A percentile compares a stretch with the other conserved stretches of the same genome.
Evolutionary conservation across 2,113 vertebrate genomes (phyloP).

Genomic region (Sebastes schlegelii): DNA sequence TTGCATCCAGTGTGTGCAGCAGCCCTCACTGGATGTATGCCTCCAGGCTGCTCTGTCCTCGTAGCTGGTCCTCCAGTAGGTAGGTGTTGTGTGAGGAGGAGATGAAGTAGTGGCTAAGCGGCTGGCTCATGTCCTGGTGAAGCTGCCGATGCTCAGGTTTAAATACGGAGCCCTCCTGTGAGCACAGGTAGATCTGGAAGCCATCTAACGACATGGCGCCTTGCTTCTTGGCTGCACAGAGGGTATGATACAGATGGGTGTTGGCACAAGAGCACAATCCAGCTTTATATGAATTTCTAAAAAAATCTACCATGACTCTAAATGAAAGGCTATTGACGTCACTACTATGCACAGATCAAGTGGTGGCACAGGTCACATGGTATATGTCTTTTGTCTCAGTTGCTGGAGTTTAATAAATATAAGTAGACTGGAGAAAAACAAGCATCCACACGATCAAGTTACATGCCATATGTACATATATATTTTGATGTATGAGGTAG

Average conservation of each 20-base stretch:
- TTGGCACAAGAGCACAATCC: not conserved
- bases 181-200: slow-evolving; percentile 93
- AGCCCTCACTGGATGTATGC: slow-evolving; percentile 92
- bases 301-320: not conserved
- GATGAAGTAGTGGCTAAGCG: slow-evolving; percentile 95
- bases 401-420: not conserved
- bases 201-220: slow-evolving; percentile 89
- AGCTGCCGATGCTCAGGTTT: slow-evolving; percentile 78
- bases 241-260: not conserved
- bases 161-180: slow-evolving; percentile 92
- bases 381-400: not conserved
- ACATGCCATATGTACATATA: not conserved
- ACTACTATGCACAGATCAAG: not conserved
- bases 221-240: slow-evolving; percentile 71
- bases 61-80: slow-evolving; percentile 93
- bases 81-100: slow-evolving; percentile 98
- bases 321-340: not conserved
- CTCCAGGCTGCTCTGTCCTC: slow-evolving; percentile 94
- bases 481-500: not conserved
- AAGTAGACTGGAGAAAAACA: not conserved
- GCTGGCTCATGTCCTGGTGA: slow-evolving; percentile 93
- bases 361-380: not conserved
- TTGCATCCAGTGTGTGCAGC: not conserved
- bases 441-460: not conserved
- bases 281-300: not conserved